A percentile compares a stretch with the other conserved stretches of the same genome.
These are phyloP conservation scores for Iphiclides podalirius DNA, from an alignment of 2,888 invertebrate species.

Conservation along the genomic window DNA sequence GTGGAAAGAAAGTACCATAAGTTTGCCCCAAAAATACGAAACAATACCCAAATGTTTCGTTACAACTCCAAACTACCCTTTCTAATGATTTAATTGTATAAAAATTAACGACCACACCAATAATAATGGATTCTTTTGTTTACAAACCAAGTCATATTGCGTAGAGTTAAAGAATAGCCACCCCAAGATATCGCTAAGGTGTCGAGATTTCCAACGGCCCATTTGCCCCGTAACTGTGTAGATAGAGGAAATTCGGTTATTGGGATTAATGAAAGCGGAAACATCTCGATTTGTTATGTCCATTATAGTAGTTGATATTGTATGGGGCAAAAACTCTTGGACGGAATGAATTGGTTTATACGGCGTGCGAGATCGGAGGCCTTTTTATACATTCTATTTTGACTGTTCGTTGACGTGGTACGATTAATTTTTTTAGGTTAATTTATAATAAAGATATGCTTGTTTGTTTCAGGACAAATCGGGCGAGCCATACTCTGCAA, in stretches of 20 bases:
- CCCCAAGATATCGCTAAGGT: slow-evolving; percentile 45
- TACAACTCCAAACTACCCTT: too few relatives aligned
- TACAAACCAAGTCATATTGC: slow-evolving; percentile 13
- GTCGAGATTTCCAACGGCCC: slow-evolving; percentile 56
- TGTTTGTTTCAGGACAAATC: slow-evolving; percentile 89
- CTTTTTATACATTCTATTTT: slow-evolving; percentile 7
- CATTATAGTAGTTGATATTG: slow-evolving; percentile 34
- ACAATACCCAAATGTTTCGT: too few relatives aligned
- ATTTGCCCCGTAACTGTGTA: slow-evolving; percentile 44
- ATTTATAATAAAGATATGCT: slow-evolving; percentile 14
- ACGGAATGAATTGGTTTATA: slow-evolving; percentile 29
- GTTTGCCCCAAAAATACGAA: not conserved
- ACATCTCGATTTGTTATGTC: slow-evolving; percentile 43
- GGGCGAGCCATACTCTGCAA: slow-evolving; percentile 87
- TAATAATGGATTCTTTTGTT: not conserved
- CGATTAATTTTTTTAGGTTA: not conserved
- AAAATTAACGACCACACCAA: too few relatives aligned
- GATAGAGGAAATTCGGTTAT: slow-evolving; percentile 51
- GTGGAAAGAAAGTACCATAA: too few relatives aligned
- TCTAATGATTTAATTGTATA: too few relatives aligned
- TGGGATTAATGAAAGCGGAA: slow-evolving; percentile 59
- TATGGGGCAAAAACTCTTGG: slow-evolving; percentile 31
- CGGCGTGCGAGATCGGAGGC: slow-evolving; percentile 17
- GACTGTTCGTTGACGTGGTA: not conserved
- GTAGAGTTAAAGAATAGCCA: slow-evolving; percentile 33